Evolutionary conservation across 2,888 invertebrate species (phyloP), one percentile per base, ranked within the genome.

Genomic region (Acanthoscelides obtectus): DNA sequence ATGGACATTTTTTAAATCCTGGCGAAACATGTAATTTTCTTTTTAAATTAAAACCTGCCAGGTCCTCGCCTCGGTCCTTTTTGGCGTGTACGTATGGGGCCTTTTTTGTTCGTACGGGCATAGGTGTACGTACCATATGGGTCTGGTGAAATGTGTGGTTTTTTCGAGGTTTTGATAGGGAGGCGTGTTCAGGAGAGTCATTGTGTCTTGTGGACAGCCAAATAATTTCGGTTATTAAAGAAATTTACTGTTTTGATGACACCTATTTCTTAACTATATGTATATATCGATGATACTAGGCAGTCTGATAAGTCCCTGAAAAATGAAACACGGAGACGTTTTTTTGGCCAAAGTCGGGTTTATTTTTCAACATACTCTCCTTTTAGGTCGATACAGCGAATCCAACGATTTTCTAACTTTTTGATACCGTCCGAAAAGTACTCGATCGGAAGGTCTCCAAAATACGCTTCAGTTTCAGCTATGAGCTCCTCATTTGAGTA

Each of bases 1-100:
- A 79, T 78, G 77, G 77, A 79, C 78, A 78, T 77, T 77, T 79
- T 79, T 79, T 77, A 77, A 77, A 70, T 75, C 76, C 75, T 77
- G 19, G 72, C 76, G 70, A 75, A 77, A 74, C 77, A 72, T 78
- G 75, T 78, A 79, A 79, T 79, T 79, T 79, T 75, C 73, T 77
- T 76, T 77, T 79, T 78, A 78, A 78, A 78, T 78, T 78, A 76
- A 74, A 75, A 73, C 75, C 75, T 74, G 75, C 72, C 74, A 71
- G 73, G 73, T 69, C 27, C 70, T 45, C 45, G 45, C 27, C 70
- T 45, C 45, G 45, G 45, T 45, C 45, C 45, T 45, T 45, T 68
- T 45, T 45, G 12, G 45, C 45, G 45, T 45, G 45, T 45, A 45
- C 17, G 45, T 45, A 45, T 45, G 45, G 45, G 17, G 1, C 45